Conservation (phyloP, 2,797 vertebrate genomes). For the Phrynocephalus forsythii region DNA sequence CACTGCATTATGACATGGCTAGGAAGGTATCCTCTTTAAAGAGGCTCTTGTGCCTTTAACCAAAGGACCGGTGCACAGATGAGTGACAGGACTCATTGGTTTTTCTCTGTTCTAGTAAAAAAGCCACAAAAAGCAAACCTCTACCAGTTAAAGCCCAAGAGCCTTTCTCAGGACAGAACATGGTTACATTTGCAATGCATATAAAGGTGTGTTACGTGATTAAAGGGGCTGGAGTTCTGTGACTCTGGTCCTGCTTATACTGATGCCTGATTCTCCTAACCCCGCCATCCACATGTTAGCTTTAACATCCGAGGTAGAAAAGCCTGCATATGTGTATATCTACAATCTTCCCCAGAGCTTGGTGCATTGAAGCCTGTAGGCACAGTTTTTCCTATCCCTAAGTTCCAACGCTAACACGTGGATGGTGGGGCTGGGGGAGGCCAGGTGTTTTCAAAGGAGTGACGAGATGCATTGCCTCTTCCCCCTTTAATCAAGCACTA, state of each 20-base stretch:
- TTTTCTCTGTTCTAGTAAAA: not conserved
- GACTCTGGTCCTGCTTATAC: not conserved
- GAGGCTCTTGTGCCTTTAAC: not conserved
- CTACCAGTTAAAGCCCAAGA: not conserved
- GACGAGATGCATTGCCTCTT: not conserved
- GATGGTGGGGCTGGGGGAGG: too few species aligned
- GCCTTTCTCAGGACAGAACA: not conserved
- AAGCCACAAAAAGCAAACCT: not conserved
- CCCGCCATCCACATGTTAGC: not conserved
- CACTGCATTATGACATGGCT: too few species aligned
- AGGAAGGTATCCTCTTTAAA: not conserved
- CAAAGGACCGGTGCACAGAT: not conserved
- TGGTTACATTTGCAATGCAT: not conserved
- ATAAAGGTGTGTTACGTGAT: not conserved
- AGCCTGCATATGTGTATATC: not conserved
- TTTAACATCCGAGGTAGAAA: not conserved
- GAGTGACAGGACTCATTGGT: not conserved
- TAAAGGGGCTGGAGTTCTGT: not conserved
- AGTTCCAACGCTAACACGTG: not conserved
- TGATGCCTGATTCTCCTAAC: not conserved
- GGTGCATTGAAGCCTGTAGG: not conserved
- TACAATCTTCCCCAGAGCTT: not conserved
- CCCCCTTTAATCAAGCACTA: not conserved
- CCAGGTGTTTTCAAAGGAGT: too few species aligned
- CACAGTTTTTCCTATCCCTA: not conserved